Base-by-base conservation (phyloP, 2,888 invertebrate species). In the Andrena praecox region DNA sequence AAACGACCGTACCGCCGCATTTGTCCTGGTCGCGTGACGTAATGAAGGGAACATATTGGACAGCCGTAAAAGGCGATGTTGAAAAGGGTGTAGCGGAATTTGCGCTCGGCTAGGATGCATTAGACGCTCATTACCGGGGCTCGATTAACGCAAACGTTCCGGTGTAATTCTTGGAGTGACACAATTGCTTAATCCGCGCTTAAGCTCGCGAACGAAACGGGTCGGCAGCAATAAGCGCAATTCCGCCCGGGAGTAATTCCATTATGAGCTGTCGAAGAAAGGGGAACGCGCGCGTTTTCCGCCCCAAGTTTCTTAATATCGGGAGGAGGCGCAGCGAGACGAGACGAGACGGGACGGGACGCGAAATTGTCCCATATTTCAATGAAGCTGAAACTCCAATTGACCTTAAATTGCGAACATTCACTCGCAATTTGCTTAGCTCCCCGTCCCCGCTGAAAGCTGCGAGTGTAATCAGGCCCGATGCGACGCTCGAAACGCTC, bases 291-390 rank as follows among this genome's bases (percentile, higher is more conserved):
- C 33, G 62, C 62, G 62, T 62, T 27, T 29, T 54, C 42, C 31
- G 27, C 12, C 12, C 27, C 64, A 66, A 80, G 80, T 80, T 80
- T 80, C 80, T 80, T 80, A 80, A 80, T 80, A 80, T 80, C 80
- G 63, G 54, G 72, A 35, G 67, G 56, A 50, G 63, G 48, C 48
- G 64, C 35, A 16, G 52, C 48, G 59, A 50, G 71, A 78, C 80
- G 56, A 56, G 24, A 24, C 56, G 56, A 2, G 56, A 27, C 56
- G 56, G 24, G 56, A 27, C 56, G 56, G 24, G 56, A 27, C 56
- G 56, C 8, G 56, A 56, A 64, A 80, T 80, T 72, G 72, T 80
- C 63, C 66, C 80, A 80, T 80, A 80, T 80, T 80, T 80, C 80
- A 68, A 80, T 59, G 72, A 80, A 50, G 67, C 60, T 79, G 80